phyloP scores from a whole-genome alignment of 2,113 vertebrate species.

The Lucifuga dentata region DNA sequence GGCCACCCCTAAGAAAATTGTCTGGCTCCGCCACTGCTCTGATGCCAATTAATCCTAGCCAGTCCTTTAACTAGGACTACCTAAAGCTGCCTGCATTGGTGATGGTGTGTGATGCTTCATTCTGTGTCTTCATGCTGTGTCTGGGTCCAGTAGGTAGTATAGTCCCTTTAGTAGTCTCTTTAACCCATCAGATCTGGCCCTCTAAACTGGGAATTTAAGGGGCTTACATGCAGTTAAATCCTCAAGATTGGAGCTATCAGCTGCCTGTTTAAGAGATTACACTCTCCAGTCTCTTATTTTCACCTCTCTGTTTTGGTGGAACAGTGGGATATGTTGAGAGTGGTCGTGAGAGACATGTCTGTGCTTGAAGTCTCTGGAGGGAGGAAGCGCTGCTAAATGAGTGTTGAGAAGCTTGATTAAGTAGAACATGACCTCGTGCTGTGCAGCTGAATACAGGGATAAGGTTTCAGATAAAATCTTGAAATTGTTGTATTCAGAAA shows the following conservation, averaged over 20 bases:
- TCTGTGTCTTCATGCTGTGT: constrained; percentile 32
- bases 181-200: constrained; percentile 67
- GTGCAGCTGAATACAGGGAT: constrained; percentile 24
- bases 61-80: neutral
- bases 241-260: constrained; percentile 56
- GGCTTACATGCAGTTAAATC: constrained; percentile 69
- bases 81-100: neutral
- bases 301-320: constrained; percentile 64
- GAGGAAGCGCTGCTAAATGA: constrained; percentile 59
- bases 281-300: constrained; percentile 66
- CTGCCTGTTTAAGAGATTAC: constrained; percentile 69
- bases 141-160: constrained; percentile 20
- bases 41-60: constrained; percentile 3
- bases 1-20: too few species aligned
- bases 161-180: constrained; percentile 46
- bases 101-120: neutral
- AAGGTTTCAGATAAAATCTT: neutral
- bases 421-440: constrained; percentile 42
- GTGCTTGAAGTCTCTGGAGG: constrained; percentile 65
- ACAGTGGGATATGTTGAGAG: constrained; percentile 40
- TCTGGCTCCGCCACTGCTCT: too few species aligned
- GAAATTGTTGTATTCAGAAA: constrained; percentile 11
- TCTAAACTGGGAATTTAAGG: constrained; percentile 71
- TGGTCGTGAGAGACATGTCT: constrained; percentile 61
- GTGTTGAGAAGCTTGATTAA: constrained; percentile 54